Conservation (phyloP, 2,113 vertebrate genomes). For the Rhinolophus sinicus region DNA sequence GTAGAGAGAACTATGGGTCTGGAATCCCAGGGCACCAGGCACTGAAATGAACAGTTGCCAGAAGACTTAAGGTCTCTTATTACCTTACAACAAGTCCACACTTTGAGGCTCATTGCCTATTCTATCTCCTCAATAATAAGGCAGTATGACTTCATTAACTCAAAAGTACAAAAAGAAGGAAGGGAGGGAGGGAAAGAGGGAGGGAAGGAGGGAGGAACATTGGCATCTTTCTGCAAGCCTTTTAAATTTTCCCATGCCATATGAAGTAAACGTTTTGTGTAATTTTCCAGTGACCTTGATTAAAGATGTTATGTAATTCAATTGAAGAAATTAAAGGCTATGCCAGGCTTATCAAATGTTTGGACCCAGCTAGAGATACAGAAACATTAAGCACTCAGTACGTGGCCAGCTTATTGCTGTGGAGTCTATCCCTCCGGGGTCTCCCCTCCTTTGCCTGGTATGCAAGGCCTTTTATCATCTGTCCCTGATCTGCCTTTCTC, state of each 20-base stretch:
- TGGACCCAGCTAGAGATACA: neutral
- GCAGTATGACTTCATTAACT: neutral
- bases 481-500: neutral
- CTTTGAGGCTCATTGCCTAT: neutral
- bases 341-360: slow-evolving; percentile 57
- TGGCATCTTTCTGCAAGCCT: slow-evolving; percentile 40
- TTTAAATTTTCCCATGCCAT: slow-evolving; percentile 59
- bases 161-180: neutral
- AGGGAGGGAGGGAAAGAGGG: too few relatives aligned
- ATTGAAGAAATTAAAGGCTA: slow-evolving; percentile 75
- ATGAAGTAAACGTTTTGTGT: slow-evolving; percentile 81
- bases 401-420: neutral
- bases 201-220: neutral
- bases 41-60: neutral
- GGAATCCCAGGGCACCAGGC: neutral
- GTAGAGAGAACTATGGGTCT: neutral
- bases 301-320: slow-evolving; percentile 72
- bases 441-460: neutral
- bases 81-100: too few relatives aligned
- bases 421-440: neutral
- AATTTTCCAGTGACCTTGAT: slow-evolving; percentile 84
- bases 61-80: neutral
- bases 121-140: neutral
- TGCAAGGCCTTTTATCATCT: slow-evolving; percentile 2
- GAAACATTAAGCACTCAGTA: neutral